Evolutionary conservation across 2,113 vertebrate genomes (phyloP).

Genomic region (Cathartes aura): DNA sequence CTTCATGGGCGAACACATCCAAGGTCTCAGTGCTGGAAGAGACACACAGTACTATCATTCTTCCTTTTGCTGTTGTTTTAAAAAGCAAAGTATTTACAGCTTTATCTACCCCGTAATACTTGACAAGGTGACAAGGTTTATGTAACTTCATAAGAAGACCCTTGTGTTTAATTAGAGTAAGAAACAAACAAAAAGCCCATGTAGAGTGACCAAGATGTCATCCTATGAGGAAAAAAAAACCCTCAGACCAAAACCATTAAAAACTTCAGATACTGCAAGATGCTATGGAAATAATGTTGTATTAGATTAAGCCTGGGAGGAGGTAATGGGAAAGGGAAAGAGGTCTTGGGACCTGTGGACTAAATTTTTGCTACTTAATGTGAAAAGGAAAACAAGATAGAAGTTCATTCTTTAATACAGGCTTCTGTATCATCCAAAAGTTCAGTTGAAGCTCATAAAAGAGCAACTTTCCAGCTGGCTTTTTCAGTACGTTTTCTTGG

Average conservation of each 20-base stretch:
- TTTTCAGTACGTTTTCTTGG: not conserved
- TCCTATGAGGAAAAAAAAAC: not conserved
- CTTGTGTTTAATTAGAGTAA: not conserved
- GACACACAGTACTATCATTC: not conserved
- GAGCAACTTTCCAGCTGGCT: not conserved
- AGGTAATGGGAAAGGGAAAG: not conserved
- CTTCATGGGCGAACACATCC: constrained; percentile 96
- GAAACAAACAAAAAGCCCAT: not conserved
- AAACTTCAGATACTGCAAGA: not conserved
- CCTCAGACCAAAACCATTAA: not conserved
- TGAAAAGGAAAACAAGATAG: not conserved
- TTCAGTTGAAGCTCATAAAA: not conserved
- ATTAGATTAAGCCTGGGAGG: not conserved
- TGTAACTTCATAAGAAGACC: not conserved
- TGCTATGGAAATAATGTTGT: not conserved
- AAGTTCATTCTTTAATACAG: not conserved
- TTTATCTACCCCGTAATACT: not conserved
- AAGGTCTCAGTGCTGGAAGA: constrained; percentile 89
- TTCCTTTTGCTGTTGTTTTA: not conserved
- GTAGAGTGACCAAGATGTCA: not conserved
- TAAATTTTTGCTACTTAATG: not conserved
- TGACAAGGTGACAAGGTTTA: not conserved
- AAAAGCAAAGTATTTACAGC: not conserved
- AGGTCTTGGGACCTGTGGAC: not conserved
- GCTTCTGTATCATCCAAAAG: not conserved